These are phyloP conservation scores for Ailurus styani DNA, from an alignment of 2,113 vertebrate species.

Conservation along the genomic window DNA sequence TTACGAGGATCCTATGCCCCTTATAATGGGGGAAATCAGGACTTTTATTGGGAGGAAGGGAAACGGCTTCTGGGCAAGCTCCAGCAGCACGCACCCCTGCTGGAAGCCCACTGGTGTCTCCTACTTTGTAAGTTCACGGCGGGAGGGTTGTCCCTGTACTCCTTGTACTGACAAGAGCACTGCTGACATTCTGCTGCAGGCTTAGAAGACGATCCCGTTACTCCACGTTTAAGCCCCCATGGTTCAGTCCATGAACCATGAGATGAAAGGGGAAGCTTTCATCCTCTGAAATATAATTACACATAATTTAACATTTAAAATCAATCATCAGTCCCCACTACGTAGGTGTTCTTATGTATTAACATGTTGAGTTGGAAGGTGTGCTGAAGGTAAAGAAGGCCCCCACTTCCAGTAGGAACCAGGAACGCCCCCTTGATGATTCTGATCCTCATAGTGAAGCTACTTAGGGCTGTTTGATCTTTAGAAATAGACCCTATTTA, in stretches of 20 bases:
- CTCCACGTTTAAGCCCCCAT: background rate
- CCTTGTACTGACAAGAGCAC: background rate
- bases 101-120: background rate
- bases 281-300: background rate
- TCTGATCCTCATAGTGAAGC: background rate
- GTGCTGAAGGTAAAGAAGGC: background rate
- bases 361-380: background rate
- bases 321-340: background rate
- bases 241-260: background rate
- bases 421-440: background rate
- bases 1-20: background rate
- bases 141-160: background rate
- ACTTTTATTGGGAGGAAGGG: background rate
- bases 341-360: background rate
- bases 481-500: background rate
- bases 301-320: slow-evolving; percentile 24
- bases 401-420: background rate
- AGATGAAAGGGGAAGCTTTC: slow-evolving; percentile 6
- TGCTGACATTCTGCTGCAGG: background rate
- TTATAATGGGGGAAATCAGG: background rate
- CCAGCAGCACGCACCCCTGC: background rate
- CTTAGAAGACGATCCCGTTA: background rate
- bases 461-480: background rate
- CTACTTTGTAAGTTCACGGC: background rate
- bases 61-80: too few relatives aligned